Percentiles rank a stretch among this genome's conserved stretches.
Evolutionary conservation across 2,797 vertebrate species (phyloP).

Genomic region (Lithobates sylvaticus): DNA sequence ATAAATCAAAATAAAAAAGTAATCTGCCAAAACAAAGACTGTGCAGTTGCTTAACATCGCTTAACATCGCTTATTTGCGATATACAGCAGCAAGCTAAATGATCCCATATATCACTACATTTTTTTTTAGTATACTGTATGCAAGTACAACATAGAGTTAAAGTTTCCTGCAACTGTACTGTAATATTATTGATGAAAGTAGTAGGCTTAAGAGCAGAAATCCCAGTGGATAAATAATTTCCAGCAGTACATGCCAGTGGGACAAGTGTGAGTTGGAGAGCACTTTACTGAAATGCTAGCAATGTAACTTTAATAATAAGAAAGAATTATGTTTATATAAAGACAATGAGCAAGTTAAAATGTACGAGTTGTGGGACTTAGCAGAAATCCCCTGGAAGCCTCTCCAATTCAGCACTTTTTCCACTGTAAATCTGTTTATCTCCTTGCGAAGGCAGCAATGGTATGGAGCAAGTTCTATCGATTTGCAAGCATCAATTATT

Average conservation of each 20-base stretch:
- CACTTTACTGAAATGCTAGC: conserved; percentile 39
- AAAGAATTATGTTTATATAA: conserved; percentile 51
- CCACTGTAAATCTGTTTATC: conserved; percentile 44
- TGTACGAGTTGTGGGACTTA: conserved; percentile 36
- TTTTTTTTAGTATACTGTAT: background rate
- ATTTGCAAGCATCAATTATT: conserved; percentile 55
- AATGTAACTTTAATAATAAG: conserved; percentile 47
- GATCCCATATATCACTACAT: background rate
- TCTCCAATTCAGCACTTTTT: conserved; percentile 44
- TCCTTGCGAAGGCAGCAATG: conserved; percentile 18
- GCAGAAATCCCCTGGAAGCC: conserved; percentile 46
- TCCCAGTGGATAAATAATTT: conserved; percentile 31
- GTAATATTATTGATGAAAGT: conserved; percentile 22
- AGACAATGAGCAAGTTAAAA: conserved; percentile 50
- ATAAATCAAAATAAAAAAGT: background rate
- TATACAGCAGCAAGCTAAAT: background rate
- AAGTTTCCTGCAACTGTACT: background rate
- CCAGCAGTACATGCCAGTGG: conserved; percentile 16
- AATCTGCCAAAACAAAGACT: background rate
- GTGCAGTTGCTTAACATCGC: background rate
- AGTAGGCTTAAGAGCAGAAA: conserved; percentile 30
- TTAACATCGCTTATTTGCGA: background rate
- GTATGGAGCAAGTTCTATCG: conserved; percentile 26
- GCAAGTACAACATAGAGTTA: background rate
- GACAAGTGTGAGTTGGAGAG: conserved; percentile 37